Base-by-base conservation (phyloP, 92 coral and sea anemone genomes). In the Parazoanthus atlanticus region DNA sequence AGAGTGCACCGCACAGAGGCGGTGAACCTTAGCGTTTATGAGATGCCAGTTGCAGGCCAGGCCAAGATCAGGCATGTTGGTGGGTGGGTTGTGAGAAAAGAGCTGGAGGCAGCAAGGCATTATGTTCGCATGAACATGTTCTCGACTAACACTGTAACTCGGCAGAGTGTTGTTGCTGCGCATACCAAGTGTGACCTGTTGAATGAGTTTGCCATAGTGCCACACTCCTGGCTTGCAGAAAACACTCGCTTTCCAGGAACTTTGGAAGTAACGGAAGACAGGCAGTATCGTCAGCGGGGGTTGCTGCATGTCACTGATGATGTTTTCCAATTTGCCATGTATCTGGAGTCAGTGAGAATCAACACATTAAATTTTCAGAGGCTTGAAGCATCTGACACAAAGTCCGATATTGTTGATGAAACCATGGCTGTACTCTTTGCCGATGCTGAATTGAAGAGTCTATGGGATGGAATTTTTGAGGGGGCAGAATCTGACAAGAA, bases 41-140 rank as follows among this genome's bases (percentile, higher is more conserved):
- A 85, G 6, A 90, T 90, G 92, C 89, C 92, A 19, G 0, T 21
- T 6, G 92, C 85, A 79, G 89, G 90, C 33, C 82, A 66, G 1
- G 86, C 88, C 5, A 90, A 90, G 52, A 13, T 70, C 6, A 75
- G 90, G 1, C 82, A 90, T 86, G 77, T 86, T 72, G 90, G 88
- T 26, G 90, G 88, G 5, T 86, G 84, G 93, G 80, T 78, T 0
- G 23, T 86, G 2, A 28, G 80, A 61, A 87, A 74, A 38, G 78
- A 82, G 32, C 78, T 81, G 34, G 79, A 74, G 32, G 88, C 5
- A 56, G 73, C 31, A 74, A 40, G 54, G 71, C 49, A 43, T 9
- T 43, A 43, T 43, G 49, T 87, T 1, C 21, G 80, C 3, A 19
- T 15, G 9, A 91, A 91, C 66, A 81, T 91, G 84, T 64, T 28